A percentile compares a stretch with the other conserved stretches of the same genome.
Evolutionary conservation across 2,888 invertebrate species (phyloP).

Genomic region (Cetonia aurata): DNA sequence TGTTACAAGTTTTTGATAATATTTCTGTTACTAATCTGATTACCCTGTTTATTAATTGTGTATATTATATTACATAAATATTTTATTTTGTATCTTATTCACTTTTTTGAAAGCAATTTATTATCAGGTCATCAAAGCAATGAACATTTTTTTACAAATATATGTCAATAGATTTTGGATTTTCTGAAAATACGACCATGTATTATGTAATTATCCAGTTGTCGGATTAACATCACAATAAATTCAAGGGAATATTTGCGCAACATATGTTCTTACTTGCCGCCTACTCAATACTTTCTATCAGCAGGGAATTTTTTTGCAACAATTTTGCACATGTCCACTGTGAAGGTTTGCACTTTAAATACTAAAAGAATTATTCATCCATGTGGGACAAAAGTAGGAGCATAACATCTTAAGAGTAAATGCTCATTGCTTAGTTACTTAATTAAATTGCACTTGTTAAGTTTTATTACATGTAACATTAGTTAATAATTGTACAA

Average conservation of each 20-base stretch:
- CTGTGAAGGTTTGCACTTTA: too few relatives aligned
- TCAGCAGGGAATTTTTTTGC: too few relatives aligned
- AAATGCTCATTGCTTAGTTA: conserved; percentile 30
- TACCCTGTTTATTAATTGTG: conserved; percentile 27
- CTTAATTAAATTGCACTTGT: conserved; percentile 27
- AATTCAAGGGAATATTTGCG: too few relatives aligned
- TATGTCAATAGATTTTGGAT: neutral
- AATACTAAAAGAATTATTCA: too few relatives aligned
- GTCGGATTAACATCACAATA: too few relatives aligned
- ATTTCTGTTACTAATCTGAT: conserved; percentile 15
- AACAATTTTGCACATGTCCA: too few relatives aligned
- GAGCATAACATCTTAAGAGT: neutral
- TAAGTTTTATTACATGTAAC: conserved; percentile 25
- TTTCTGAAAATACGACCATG: too few relatives aligned
- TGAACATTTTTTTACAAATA: conserved; percentile 21
- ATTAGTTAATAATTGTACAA: conserved; percentile 54
- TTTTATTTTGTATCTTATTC: conserved; percentile 25
- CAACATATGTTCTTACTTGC: too few relatives aligned
- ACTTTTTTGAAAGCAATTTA: conserved; percentile 15
- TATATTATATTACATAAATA: conserved; percentile 30
- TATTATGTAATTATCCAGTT: too few relatives aligned
- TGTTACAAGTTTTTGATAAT: conserved; percentile 23
- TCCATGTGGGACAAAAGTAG: too few relatives aligned
- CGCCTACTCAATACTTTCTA: too few relatives aligned
- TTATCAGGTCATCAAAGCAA: conserved; percentile 24